A percentile compares a stretch with the other conserved stretches of the same genome.
These are phyloP conservation scores for Sclerurus mexicanus DNA, from an alignment of 2,113 vertebrate genomes.

Conservation along the genomic window DNA sequence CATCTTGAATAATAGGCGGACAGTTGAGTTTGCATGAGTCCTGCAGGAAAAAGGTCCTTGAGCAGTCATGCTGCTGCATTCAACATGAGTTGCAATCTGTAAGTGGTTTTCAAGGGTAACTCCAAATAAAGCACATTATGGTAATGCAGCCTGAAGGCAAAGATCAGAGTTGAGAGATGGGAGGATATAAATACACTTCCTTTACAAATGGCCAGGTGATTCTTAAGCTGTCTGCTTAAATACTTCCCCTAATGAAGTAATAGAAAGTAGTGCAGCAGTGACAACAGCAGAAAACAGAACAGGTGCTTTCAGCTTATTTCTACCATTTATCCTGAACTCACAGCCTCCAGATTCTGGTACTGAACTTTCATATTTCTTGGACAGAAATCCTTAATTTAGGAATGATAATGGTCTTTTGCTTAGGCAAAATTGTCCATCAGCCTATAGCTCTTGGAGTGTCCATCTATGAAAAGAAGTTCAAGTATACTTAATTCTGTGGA, in stretches of 20 bases:
- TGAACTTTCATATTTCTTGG: background rate
- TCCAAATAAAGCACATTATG: constrained; percentile 49
- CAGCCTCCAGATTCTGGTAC: background rate
- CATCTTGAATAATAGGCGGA: constrained; percentile 30
- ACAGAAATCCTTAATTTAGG: background rate
- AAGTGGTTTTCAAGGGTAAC: constrained; percentile 69
- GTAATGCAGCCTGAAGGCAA: constrained; percentile 51
- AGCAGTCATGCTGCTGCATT: constrained; percentile 41
- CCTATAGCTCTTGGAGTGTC: background rate
- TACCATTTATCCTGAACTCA: background rate
- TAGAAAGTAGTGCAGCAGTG: background rate
- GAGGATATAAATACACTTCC: constrained; percentile 50
- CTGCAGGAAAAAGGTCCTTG: constrained; percentile 42
- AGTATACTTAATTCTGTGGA: background rate
- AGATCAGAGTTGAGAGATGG: constrained; percentile 29
- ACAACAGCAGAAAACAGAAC: background rate
- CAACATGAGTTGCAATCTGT: constrained; percentile 42
- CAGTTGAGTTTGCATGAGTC: constrained; percentile 12
- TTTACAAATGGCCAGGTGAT: constrained; percentile 45
- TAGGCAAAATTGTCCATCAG: background rate
- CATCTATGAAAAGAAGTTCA: background rate
- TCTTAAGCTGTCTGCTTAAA: constrained; percentile 48
- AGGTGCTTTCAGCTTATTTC: background rate
- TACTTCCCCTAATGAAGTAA: constrained; percentile 40
- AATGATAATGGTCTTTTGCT: background rate